These are phyloP conservation scores for Drosophila melanica DNA, from an alignment of 1,140 invertebrate species.

Conservation along the genomic window DNA sequence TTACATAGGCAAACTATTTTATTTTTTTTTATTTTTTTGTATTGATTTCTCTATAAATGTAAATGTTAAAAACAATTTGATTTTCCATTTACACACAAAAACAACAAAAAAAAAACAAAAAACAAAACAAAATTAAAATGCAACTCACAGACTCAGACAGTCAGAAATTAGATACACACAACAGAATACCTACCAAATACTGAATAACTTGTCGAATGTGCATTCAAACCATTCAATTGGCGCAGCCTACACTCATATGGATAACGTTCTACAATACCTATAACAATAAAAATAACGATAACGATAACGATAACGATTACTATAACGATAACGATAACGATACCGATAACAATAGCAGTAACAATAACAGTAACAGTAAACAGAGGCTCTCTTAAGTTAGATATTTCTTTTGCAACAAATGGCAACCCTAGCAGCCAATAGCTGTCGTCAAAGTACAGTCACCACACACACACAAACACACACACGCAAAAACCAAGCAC, in stretches of 20 bases:
- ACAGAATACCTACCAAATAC: conserved; percentile 56
- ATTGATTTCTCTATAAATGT: conserved; percentile 42
- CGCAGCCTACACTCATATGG: conserved; percentile 50
- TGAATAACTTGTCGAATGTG: conserved; percentile 72
- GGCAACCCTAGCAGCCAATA: conserved; percentile 48
- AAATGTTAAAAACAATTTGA: conserved; percentile 68
- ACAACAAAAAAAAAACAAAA: conserved; percentile 63
- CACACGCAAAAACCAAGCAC: conserved; percentile 46
- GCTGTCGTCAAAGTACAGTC: conserved; percentile 54
- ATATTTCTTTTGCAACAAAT: conserved; percentile 55
- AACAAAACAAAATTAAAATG: conserved; percentile 76
- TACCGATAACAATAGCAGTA: conserved; percentile 37
- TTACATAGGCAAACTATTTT: conserved; percentile 54
- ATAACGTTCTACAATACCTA: conserved; percentile 21
- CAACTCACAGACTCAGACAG: conserved; percentile 51
- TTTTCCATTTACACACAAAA: conserved; percentile 64
- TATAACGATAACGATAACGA: conserved; percentile 47
- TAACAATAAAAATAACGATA: conserved; percentile 39
- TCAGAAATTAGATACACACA: conserved; percentile 32
- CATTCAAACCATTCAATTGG: conserved; percentile 46
- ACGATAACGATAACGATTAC: conserved; percentile 44
- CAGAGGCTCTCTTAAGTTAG: conserved; percentile 81
- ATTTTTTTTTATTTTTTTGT: no score
- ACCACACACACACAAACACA: conserved; percentile 44
- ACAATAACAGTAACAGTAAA: conserved; percentile 36